Evolutionary conservation across 1,140 invertebrate genomes (phyloP).

Genomic region (Lepidurus arcticus): DNA sequence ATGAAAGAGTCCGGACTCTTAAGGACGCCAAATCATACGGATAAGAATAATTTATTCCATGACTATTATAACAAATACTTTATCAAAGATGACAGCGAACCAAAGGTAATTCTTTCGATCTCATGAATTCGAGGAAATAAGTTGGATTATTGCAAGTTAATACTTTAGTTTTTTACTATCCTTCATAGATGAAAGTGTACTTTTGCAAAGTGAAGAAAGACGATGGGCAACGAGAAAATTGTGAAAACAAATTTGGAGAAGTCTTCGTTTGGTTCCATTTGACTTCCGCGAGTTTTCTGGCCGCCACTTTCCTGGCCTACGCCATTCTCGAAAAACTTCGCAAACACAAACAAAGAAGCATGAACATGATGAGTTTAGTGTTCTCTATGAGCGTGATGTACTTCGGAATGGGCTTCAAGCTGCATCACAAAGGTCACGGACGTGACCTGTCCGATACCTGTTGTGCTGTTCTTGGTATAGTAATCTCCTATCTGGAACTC

Average conservation of each 20-base stretch:
- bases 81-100: not conserved
- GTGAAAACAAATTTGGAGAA: not conserved
- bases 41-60: not conserved
- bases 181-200: not conserved
- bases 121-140: not conserved
- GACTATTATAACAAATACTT: not conserved
- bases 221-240: no score
- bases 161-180: not conserved
- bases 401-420: not conserved
- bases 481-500: not conserved
- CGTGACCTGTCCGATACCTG: not conserved
- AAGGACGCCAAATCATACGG: not conserved
- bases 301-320: slow-evolving; percentile 36
- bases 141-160: no score
- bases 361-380: not conserved
- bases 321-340: slow-evolving; percentile 35
- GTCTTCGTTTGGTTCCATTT: slow-evolving; percentile 26
- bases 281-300: slow-evolving; percentile 35
- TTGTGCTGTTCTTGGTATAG: not conserved
- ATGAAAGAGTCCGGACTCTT: not conserved
- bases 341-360: slow-evolving; percentile 36
- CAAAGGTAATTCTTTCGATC: not conserved
- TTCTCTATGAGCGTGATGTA: not conserved
- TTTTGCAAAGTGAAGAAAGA: not conserved
- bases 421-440: not conserved